These are phyloP conservation scores for Cottoperca gobio DNA, from an alignment of 2,797 vertebrate species.

Conservation along the genomic window DNA sequence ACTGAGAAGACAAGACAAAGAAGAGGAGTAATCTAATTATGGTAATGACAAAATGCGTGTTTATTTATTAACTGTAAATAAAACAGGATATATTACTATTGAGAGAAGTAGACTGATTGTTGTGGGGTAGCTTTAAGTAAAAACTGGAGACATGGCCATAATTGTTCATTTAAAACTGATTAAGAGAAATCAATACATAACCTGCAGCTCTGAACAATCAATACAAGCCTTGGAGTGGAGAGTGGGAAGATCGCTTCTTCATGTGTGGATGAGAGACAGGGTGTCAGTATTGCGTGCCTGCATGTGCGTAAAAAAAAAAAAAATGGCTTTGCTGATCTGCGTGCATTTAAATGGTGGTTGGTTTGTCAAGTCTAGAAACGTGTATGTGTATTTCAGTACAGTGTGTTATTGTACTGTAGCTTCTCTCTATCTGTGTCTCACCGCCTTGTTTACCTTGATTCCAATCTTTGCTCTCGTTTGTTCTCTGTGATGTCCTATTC, in stretches of 20 bases:
- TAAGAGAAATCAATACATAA: constrained; percentile 76
- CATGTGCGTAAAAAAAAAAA: no score
- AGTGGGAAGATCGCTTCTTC: constrained; percentile 40
- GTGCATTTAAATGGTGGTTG: constrained; percentile 6
- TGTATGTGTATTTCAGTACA: neutral
- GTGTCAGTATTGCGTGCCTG: neutral
- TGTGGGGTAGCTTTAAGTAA: constrained; percentile 51
- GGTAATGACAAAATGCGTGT: neutral
- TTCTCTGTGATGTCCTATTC: neutral
- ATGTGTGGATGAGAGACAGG: constrained; percentile 21
- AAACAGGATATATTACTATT: constrained; percentile 14
- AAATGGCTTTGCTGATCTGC: neutral
- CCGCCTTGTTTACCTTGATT: constrained; percentile 2
- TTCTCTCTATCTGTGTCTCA: neutral
- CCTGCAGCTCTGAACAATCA: constrained; percentile 63
- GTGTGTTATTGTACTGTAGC: neutral
- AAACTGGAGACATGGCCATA: constrained; percentile 61
- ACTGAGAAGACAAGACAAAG: neutral
- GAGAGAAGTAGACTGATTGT: constrained; percentile 37
- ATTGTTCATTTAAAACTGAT: constrained; percentile 83
- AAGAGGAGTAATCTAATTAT: neutral
- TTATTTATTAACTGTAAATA: neutral
- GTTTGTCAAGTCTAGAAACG: constrained; percentile 6
- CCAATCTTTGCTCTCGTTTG: neutral
- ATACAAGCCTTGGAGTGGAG: constrained; percentile 35